phyloP scores from a whole-genome alignment of 2,113 vertebrate species.

The Anthoscopus minutus region DNA sequence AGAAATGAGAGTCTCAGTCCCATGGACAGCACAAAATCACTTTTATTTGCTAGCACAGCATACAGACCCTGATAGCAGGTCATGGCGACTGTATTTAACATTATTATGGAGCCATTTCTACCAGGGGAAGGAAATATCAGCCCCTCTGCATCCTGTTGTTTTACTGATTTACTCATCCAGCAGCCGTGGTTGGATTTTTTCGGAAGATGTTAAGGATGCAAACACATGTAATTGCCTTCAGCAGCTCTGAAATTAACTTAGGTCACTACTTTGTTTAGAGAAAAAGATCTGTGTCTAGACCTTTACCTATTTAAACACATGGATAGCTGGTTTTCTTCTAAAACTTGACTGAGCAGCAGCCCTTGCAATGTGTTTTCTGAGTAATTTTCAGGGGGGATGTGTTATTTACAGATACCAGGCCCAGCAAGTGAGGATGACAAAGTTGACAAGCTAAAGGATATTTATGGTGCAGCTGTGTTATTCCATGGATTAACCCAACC shows the following conservation, averaged over 20 bases:
- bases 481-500: not conserved
- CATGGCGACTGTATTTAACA: not conserved
- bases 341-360: not conserved
- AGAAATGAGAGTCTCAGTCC: not conserved
- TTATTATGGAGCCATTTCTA: not conserved
- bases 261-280: not conserved
- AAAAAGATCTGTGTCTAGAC: constrained; percentile 3
- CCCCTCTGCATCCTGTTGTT: not conserved
- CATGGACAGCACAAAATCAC: not conserved
- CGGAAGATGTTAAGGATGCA: not conserved
- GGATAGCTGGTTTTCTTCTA: not conserved
- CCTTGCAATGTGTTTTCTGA: not conserved
- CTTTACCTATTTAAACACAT: not conserved
- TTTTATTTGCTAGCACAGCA: not conserved
- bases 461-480: not conserved
- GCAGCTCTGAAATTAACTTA: constrained; percentile 42
- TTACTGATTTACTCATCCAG: not conserved
- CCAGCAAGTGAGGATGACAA: not conserved
- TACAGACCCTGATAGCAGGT: not conserved
- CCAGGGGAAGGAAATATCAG: not conserved
- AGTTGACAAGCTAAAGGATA: not conserved
- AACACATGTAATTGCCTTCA: not conserved
- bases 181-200: not conserved
- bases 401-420: not conserved
- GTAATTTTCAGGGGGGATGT: rapidly evolving